phyloP scores from a whole-genome alignment of 2,113 vertebrate genomes.

The Stictonetta naevosa region DNA sequence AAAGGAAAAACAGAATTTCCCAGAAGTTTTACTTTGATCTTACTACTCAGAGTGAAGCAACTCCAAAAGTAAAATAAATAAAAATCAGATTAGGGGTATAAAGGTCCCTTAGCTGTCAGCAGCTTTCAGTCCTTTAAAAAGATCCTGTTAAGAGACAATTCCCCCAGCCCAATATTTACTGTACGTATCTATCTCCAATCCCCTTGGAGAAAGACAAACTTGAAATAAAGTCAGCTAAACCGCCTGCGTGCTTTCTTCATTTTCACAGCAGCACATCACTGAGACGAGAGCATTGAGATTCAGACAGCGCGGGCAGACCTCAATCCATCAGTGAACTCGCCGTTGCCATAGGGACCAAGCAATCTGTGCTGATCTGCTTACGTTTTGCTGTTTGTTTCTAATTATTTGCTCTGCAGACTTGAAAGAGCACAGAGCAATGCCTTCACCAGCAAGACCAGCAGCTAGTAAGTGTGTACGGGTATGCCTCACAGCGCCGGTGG shows the following conservation, averaged over 20 bases:
- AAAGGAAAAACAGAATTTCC: not conserved
- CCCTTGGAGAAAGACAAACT: not conserved
- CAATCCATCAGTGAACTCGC: not conserved
- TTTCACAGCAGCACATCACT: not conserved
- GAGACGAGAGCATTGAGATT: not conserved
- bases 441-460: not conserved
- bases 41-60: not conserved
- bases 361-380: not conserved
- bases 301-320: not conserved
- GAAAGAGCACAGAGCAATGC: not conserved
- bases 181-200: not conserved
- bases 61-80: not conserved
- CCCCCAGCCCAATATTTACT: not conserved
- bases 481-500: fast-evolving
- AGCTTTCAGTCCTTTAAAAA: not conserved
- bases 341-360: not conserved
- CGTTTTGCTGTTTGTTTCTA: not conserved
- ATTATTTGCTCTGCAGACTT: not conserved
- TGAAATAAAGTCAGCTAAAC: not conserved
- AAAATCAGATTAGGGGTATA: not conserved
- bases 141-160: fast-evolving
- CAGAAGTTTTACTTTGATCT: not conserved
- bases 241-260: not conserved
- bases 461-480: fast-evolving
- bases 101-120: not conserved